phyloP scores from a whole-genome alignment of 2,888 invertebrate species.

The Watsonalla cultraria region DNA sequence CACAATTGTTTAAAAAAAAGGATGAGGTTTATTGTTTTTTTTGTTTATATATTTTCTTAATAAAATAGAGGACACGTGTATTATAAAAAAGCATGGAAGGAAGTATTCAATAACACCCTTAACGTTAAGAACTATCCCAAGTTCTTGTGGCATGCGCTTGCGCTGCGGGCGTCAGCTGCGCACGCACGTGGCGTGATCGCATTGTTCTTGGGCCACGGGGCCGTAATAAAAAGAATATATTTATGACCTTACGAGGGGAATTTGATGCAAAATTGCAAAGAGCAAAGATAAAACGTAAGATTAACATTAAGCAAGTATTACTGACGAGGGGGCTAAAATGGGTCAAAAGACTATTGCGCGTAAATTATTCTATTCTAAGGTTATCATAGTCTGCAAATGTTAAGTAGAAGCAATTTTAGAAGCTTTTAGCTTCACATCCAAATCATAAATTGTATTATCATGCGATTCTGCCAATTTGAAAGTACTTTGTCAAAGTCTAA shows the following conservation, averaged over 20 bases:
- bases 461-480: too few relatives aligned
- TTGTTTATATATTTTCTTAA: background rate
- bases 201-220: conserved; percentile 33
- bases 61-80: background rate
- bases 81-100: background rate
- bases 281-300: too few relatives aligned
- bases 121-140: background rate
- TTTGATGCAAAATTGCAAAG: background rate
- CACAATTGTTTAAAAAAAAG: too few relatives aligned
- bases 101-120: background rate
- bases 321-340: background rate
- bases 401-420: too few relatives aligned
- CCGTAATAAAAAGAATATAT: background rate
- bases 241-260: background rate
- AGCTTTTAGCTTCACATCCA: too few relatives aligned
- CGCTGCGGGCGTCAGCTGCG: conserved; percentile 65
- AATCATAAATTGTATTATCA: too few relatives aligned
- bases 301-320: background rate
- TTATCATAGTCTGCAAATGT: too few relatives aligned
- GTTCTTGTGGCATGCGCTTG: conserved; percentile 9
- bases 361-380: too few relatives aligned
- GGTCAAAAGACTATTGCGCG: too few relatives aligned
- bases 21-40: too few relatives aligned
- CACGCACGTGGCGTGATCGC: conserved; percentile 38
- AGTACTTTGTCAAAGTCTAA: too few relatives aligned